Percentiles rank a stretch among this genome's conserved stretches.
phyloP scores from a whole-genome alignment of 2,888 invertebrate species.

The Hypsopygia costalis region DNA sequence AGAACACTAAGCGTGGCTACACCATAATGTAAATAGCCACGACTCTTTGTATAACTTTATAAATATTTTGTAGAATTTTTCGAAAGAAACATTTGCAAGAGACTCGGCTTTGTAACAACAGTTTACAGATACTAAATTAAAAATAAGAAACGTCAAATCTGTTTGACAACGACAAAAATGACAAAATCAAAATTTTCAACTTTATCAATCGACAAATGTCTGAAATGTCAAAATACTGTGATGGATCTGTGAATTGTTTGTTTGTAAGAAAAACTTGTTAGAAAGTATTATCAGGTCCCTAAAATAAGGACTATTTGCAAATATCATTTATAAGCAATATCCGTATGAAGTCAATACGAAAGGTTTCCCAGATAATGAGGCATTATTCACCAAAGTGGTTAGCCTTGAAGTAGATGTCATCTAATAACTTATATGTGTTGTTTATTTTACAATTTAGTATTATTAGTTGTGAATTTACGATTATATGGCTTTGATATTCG shows the following conservation, averaged over 20 bases:
- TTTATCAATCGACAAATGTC: no score
- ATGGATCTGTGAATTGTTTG: slow-evolving; percentile 70
- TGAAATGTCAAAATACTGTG: slow-evolving; percentile 73
- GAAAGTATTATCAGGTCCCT: slow-evolving; percentile 56
- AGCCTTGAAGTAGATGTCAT: slow-evolving; percentile 80
- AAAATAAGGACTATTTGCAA: slow-evolving; percentile 37
- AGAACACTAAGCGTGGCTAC: no score
- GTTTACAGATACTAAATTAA: no score
- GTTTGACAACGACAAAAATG: no score
- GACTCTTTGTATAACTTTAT: no score
- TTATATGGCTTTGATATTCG: slow-evolving; percentile 79
- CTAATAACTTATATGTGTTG: slow-evolving; percentile 73
- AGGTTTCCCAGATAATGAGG: slow-evolving; percentile 44
- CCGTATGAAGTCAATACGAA: slow-evolving; percentile 30
- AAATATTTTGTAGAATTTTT: no score
- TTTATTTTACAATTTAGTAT: slow-evolving; percentile 78
- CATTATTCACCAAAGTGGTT: slow-evolving; percentile 68
- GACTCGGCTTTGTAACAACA: no score
- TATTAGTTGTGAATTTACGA: slow-evolving; percentile 69
- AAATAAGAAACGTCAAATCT: no score
- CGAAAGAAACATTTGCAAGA: no score
- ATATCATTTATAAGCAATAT: slow-evolving; percentile 31
- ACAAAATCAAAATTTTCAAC: no score
- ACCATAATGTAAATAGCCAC: no score
- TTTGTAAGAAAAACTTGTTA: slow-evolving; percentile 69